These are phyloP conservation scores for Zygogramma bicolorata DNA, from an alignment of 2,888 invertebrate genomes.

Conservation along the genomic window DNA sequence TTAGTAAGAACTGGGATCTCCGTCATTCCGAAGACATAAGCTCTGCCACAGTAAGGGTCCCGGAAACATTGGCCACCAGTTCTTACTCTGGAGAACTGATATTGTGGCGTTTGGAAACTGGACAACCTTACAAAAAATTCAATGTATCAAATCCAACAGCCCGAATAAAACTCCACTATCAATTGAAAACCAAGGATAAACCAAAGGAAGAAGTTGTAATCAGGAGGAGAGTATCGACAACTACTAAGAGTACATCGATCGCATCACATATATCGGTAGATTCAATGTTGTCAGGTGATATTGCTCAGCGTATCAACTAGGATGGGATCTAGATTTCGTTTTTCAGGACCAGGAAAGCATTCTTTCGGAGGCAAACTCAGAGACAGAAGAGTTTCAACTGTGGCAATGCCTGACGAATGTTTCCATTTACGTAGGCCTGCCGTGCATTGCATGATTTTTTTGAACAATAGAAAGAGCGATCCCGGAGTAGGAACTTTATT, in stretches of 20 bases:
- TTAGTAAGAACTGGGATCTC: slow-evolving; percentile 76
- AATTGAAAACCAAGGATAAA: slow-evolving; percentile 56
- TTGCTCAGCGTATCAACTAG: background rate
- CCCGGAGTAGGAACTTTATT: slow-evolving; percentile 73
- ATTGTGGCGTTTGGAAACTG: slow-evolving; percentile 86
- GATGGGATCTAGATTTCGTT: background rate
- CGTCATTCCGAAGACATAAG: slow-evolving; percentile 83
- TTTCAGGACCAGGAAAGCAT: background rate
- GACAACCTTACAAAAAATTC: slow-evolving; percentile 74
- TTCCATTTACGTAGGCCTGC: slow-evolving; percentile 70
- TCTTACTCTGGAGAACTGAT: slow-evolving; percentile 85
- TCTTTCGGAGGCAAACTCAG: slow-evolving; percentile 13
- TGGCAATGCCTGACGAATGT: slow-evolving; percentile 64
- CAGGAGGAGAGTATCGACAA: slow-evolving; percentile 2
- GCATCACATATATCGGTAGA: slow-evolving; percentile 15
- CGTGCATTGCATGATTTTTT: slow-evolving; percentile 77
- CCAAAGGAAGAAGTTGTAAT: slow-evolving; percentile 32
- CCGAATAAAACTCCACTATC: slow-evolving; percentile 72
- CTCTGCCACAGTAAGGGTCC: slow-evolving; percentile 75
- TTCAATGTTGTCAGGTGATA: slow-evolving; percentile 24
- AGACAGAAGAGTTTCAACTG: slow-evolving; percentile 65
- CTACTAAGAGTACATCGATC: background rate
- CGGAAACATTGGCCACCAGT: slow-evolving; percentile 79
- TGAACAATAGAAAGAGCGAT: slow-evolving; percentile 70
- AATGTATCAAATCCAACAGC: slow-evolving; percentile 71